These are phyloP conservation scores for Anomalospiza imberbis DNA, from an alignment of 2,797 vertebrate species.

Conservation along the genomic window DNA sequence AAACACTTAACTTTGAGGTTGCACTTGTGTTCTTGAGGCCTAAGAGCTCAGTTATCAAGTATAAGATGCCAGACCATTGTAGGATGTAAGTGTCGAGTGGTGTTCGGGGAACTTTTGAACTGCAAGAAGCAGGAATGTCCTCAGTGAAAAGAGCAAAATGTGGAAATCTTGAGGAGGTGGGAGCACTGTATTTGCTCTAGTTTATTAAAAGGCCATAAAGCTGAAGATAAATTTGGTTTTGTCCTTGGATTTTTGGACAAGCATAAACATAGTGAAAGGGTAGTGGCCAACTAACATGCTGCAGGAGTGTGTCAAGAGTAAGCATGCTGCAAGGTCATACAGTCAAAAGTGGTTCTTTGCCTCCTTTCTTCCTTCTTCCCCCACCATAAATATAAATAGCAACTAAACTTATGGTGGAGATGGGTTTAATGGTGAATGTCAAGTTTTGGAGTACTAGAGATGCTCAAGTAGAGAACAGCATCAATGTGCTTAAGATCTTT, in stretches of 20 bases:
- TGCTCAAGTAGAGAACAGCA: not conserved
- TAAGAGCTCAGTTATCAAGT: not conserved
- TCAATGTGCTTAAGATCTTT: not conserved
- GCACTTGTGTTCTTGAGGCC: not conserved
- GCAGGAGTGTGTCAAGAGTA: not conserved
- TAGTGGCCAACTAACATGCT: not conserved
- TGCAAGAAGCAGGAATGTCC: not conserved
- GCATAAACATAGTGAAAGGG: not conserved
- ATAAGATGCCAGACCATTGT: not conserved
- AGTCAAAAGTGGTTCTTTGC: not conserved
- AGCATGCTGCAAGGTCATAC: not conserved
- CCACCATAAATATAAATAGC: not conserved
- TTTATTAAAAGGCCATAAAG: not conserved
- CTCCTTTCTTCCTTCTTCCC: not conserved
- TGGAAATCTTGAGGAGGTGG: not conserved
- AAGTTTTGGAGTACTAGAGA: not conserved
- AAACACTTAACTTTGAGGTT: not conserved
- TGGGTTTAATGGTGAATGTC: not conserved
- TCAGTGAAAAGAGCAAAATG: not conserved
- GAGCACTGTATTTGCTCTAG: rapidly evolving
- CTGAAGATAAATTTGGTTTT: not conserved
- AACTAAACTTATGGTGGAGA: not conserved
- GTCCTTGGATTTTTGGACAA: not conserved
- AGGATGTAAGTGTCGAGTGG: not conserved
- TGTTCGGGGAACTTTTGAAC: not conserved